Conservation (phyloP, 2,888 invertebrate species). For the Agrilus cyanescens region DNA sequence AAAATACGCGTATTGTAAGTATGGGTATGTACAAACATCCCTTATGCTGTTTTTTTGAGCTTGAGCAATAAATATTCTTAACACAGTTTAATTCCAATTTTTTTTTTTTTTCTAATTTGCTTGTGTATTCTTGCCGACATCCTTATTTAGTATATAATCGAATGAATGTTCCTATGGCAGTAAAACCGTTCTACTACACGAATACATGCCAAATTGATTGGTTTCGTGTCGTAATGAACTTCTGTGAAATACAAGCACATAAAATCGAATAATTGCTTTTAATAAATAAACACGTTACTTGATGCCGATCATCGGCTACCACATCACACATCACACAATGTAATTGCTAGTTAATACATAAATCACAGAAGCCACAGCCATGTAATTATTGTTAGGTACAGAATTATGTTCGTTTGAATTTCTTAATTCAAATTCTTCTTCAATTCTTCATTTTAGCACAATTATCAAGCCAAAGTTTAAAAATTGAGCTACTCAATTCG, state of each 20-base stretch:
- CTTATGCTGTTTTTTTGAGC: no score
- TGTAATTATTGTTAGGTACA: constrained; percentile 8
- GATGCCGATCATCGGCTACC: constrained; percentile 10
- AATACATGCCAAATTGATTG: constrained; percentile 16
- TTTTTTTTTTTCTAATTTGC: no score
- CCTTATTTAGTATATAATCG: constrained; percentile 1
- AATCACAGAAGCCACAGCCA: constrained; percentile 20
- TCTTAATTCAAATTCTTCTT: no score
- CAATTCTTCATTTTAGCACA: no score
- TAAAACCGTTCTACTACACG: constrained; percentile 16
- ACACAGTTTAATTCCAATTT: no score
- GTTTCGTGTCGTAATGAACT: constrained; percentile 20
- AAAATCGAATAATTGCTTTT: constrained; percentile 22
- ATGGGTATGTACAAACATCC: no score
- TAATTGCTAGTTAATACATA: constrained; percentile 21
- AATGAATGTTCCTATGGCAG: constrained; percentile 7
- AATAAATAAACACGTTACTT: constrained; percentile 17
- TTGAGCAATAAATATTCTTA: no score
- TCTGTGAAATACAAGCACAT: constrained; percentile 18
- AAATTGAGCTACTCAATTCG: no score
- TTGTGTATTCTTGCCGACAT: no score
- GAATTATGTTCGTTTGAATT: no score
- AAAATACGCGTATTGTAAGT: no score
- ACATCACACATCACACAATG: constrained; percentile 19
- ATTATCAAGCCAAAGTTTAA: no score